Evolutionary conservation across 2,888 invertebrate species (phyloP).

Genomic region (Scaptomyza tumidula): DNA sequence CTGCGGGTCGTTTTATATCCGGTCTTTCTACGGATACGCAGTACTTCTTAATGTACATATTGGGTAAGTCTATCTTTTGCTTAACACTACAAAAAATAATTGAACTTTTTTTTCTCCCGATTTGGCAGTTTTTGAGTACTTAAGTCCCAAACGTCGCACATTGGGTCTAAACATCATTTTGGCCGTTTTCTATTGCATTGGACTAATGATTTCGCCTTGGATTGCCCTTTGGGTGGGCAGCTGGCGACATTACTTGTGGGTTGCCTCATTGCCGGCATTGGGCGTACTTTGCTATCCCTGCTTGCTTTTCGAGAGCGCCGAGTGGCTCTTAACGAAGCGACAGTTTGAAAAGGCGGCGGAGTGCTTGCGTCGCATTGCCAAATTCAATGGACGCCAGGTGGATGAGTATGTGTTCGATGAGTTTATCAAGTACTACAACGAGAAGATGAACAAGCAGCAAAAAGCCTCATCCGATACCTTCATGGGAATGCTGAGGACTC

Average conservation of each 20-base stretch:
- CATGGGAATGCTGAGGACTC: slow-evolving; percentile 85
- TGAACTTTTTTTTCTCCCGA: background rate
- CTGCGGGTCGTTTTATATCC: slow-evolving; percentile 86
- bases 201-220: slow-evolving; percentile 86
- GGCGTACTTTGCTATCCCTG: slow-evolving; percentile 85
- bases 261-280: slow-evolving; percentile 85
- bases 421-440: slow-evolving; percentile 81
- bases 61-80: slow-evolving; percentile 83
- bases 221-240: slow-evolving; percentile 84
- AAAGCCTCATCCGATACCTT: slow-evolving; percentile 80
- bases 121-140: slow-evolving; percentile 86
- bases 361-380: slow-evolving; percentile 86
- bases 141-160: slow-evolving; percentile 86
- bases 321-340: slow-evolving; percentile 86
- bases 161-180: slow-evolving; percentile 86
- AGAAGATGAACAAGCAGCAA: slow-evolving; percentile 55
- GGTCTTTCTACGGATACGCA: slow-evolving; percentile 87
- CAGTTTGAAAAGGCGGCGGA: slow-evolving; percentile 85
- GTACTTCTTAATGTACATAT: slow-evolving; percentile 87
- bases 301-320: slow-evolving; percentile 87
- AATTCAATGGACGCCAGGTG: slow-evolving; percentile 85
- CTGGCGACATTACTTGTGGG: slow-evolving; percentile 86
- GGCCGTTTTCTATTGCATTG: slow-evolving; percentile 86
- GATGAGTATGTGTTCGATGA: slow-evolving; percentile 83
- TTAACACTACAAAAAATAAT: background rate